Evolutionary conservation across 1,140 invertebrate genomes (phyloP).

Genomic region (Trichomalopsis sarcophagae): DNA sequence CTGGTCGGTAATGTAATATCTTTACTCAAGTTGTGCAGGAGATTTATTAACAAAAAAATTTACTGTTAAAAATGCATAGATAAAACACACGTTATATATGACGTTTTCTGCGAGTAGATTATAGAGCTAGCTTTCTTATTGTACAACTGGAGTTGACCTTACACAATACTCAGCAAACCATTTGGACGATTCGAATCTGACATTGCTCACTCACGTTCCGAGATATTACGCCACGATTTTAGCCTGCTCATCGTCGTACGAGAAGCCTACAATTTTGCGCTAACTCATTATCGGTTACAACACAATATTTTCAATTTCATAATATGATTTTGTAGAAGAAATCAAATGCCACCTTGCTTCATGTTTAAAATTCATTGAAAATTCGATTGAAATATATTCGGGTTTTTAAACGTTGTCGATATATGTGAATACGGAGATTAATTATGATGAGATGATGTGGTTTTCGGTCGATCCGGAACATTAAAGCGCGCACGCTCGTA

Average conservation of each 20-base stretch:
- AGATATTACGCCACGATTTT: background rate
- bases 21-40: too few relatives aligned
- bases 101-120: background rate
- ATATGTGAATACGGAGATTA: too few relatives aligned
- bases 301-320: background rate
- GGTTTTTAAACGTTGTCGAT: too few relatives aligned
- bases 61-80: background rate
- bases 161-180: background rate
- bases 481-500: background rate
- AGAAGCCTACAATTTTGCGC: background rate
- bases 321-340: too few relatives aligned
- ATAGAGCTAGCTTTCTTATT: background rate
- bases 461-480: background rate
- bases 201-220: background rate
- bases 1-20: too few relatives aligned
- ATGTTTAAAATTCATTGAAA: too few relatives aligned
- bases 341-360: too few relatives aligned
- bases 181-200: conserved; percentile 14
- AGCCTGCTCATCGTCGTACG: background rate
- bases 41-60: too few relatives aligned
- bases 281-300: background rate
- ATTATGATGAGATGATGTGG: background rate
- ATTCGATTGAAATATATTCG: too few relatives aligned
- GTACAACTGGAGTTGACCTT: background rate
- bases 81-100: background rate